Evolutionary conservation across 2,888 invertebrate species (phyloP).

Genomic region (Melipona bicolor): DNA sequence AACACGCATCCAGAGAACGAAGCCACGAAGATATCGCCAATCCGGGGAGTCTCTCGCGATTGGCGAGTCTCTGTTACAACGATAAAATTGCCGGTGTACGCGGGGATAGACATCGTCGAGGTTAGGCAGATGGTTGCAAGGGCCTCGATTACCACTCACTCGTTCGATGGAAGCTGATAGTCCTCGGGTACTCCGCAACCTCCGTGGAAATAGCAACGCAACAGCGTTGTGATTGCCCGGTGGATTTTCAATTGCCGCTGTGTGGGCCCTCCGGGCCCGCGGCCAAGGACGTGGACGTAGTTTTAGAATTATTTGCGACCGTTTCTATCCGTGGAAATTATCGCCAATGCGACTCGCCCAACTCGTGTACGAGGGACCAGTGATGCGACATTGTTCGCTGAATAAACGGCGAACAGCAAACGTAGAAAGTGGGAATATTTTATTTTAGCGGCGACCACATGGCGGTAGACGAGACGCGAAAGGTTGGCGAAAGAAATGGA

Average conservation of each 20-base stretch:
- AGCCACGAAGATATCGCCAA: not conserved
- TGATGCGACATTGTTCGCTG: not conserved
- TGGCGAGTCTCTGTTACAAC: not conserved
- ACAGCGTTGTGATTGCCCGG: slow-evolving; percentile 34
- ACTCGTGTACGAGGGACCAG: not conserved
- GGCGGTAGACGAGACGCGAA: not conserved
- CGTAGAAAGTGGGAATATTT: slow-evolving; percentile 25
- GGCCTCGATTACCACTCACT: slow-evolving; percentile 15
- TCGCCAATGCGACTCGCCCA: slow-evolving; percentile 38
- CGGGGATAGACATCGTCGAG: not conserved
- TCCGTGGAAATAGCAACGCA: slow-evolving; percentile 27
- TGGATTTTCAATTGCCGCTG: slow-evolving; percentile 61
- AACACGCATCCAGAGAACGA: not conserved
- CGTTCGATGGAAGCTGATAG: slow-evolving; percentile 14
- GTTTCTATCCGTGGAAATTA: slow-evolving; percentile 52
- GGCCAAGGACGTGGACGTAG: slow-evolving; percentile 27
- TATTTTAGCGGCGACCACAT: not conserved
- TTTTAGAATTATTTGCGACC: slow-evolving; percentile 57
- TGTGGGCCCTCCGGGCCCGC: slow-evolving; percentile 17
- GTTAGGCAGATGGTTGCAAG: slow-evolving; percentile 19
- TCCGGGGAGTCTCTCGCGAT: not conserved
- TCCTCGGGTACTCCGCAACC: not conserved
- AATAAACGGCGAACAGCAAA: no score
- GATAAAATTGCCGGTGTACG: slow-evolving; percentile 11
- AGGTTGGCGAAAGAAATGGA: not conserved